Evolutionary conservation across 2,113 vertebrate species (phyloP).

Genomic region (Syngnathus scovelli): DNA sequence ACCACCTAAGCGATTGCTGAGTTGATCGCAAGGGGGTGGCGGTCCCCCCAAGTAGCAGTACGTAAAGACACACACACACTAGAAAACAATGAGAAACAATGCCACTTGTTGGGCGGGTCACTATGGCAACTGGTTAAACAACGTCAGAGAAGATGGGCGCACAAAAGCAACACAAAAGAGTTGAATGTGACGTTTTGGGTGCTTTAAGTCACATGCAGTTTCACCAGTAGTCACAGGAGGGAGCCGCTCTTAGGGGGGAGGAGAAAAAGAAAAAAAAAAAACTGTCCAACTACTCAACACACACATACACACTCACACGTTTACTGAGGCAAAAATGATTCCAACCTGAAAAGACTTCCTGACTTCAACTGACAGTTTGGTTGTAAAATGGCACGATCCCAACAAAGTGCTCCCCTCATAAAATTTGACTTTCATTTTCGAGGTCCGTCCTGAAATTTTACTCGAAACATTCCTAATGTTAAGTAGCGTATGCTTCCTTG

Average conservation of each 20-base stretch:
- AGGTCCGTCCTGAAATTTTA: background rate
- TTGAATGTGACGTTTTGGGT: background rate
- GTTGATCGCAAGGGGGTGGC: background rate
- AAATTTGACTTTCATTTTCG: background rate
- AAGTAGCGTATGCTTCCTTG: background rate
- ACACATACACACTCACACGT: background rate
- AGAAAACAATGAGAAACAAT: background rate
- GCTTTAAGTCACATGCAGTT: constrained; percentile 4
- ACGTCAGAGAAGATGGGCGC: constrained; percentile 1
- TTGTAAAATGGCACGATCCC: background rate
- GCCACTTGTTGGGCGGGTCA: background rate
- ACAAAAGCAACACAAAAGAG: constrained; percentile 1
- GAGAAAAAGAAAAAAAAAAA: background rate
- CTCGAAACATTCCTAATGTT: background rate
- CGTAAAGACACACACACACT: constrained; percentile 18
- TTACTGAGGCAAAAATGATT: background rate
- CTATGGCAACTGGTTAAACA: constrained; percentile 4
- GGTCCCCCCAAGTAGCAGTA: constrained; percentile 17
- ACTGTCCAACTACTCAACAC: background rate
- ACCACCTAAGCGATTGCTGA: constrained; percentile 18
- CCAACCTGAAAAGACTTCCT: constrained; percentile 3
- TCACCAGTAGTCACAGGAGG: constrained; percentile 6
- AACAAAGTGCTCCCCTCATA: background rate
- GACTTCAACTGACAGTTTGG: background rate
- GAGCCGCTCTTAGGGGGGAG: background rate